phyloP scores from a whole-genome alignment of 2,113 vertebrate species.

The Crocuta crocuta region DNA sequence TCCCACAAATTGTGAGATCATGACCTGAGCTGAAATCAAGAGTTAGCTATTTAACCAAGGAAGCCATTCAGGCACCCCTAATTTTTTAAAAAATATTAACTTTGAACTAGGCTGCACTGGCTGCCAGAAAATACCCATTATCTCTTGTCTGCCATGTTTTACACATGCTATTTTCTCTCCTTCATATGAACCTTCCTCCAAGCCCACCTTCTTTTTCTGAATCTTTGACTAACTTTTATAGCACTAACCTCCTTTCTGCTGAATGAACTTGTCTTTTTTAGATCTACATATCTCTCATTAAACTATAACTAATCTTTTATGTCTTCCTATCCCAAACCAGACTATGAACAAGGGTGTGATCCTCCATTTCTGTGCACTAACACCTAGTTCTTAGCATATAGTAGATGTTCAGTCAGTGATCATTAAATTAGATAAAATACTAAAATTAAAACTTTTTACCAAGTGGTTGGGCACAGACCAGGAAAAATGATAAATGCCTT shows the following conservation, averaged over 20 bases:
- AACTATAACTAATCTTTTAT: neutral
- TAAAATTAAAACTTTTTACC: conserved; percentile 24
- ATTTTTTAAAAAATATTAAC: neutral
- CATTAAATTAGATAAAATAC: neutral
- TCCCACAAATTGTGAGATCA: too few species aligned
- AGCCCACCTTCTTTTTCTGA: conserved; percentile 5
- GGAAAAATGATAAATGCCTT: neutral
- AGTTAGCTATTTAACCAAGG: too few species aligned
- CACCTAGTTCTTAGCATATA: neutral
- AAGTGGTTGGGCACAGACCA: neutral
- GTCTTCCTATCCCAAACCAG: neutral
- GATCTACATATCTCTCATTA: neutral
- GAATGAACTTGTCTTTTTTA: neutral
- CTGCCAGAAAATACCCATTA: neutral
- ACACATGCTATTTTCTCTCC: neutral
- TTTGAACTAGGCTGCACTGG: neutral
- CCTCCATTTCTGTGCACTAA: neutral
- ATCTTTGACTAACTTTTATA: neutral
- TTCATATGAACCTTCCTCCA: neutral
- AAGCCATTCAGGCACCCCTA: too few species aligned
- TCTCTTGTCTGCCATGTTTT: neutral
- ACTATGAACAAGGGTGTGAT: neutral
- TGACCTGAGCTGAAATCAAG: too few species aligned
- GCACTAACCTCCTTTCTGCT: neutral
- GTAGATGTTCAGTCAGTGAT: neutral